Evolutionary conservation across 2,113 vertebrate species (phyloP), one percentile per base, ranked within the genome.

Genomic region (Tachuris rubrigastra): DNA sequence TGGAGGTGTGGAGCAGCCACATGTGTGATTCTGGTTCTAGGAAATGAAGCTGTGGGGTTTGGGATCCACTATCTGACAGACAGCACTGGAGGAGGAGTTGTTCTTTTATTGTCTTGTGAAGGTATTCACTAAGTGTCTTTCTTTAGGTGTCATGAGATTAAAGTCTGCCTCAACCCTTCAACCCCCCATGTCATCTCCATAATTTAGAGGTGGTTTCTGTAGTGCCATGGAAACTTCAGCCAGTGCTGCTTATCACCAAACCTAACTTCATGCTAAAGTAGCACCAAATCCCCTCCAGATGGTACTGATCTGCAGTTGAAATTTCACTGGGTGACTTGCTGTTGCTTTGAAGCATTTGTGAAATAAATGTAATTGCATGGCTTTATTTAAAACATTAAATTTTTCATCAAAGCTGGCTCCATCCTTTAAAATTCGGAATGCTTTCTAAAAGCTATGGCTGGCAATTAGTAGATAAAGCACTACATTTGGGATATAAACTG

Each of bases 381-480:
- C 66, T 94, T 95, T 81, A 87, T 91, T 95, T 90, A 87, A 96
- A 90, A 87, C 8, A 19, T 75, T 85, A 85, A 47, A 59, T 92
- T 95, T 95, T 91, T 93, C 87, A 93, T 91, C 91, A 93, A 91
- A 87, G 78, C 84, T 87, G 87, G 42, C 79, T 79, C 21, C 58
- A 39, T 89, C 25, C 91, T 80, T 94, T 62, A 93, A 76, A 89
- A 87, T 76, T 91, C 0, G 0, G 88, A 84, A 85, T 78, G 69
- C 41, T 96, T 69, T 92, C 91, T 78, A 78, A 81, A 90, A 92
- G 76, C 90, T 89, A 6, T 59, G 78, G 78, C 75, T 94, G 89
- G 85, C 85, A 93, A 86, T 97, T 95, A 91, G 85, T 46, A 96
- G 90, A 94, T 90, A 77, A 91, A 94, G 42, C 33, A 50, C 74